Evolutionary conservation across 92 coral and sea anemone species (phyloP), one percentile per base, ranked within the genome.

Genomic region (Porites lobata): DNA sequence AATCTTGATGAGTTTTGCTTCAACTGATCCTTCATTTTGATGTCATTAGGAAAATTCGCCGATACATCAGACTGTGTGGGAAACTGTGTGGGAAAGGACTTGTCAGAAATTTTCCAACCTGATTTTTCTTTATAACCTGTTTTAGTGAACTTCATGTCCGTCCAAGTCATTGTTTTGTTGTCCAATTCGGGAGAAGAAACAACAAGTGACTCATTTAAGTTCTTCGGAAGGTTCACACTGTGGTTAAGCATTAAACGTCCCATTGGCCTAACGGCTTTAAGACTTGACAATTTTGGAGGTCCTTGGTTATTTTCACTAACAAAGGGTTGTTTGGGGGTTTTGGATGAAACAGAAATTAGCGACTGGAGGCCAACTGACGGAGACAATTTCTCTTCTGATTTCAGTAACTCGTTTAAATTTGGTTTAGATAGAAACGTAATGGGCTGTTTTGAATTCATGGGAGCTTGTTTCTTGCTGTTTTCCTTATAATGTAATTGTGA

Each of bases 231-330:
- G 18, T 12, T 70, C 67, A 69, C 62, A 38, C 38, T 78, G 32
- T n/a, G 57, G 8, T 43, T 78, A 3, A 19, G 0, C 8, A 38
- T n/a, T 32, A 53, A 58, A 12, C 56, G 47, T 38, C 51, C 71
- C 4, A 72, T 32, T 50, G 80, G 70, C n/a, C 50, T 73, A 50
- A 52, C 15, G 24, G 66, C 65, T 50, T 79, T 62, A 9, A 77
- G 54, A n/a, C 53, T 77, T 15, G 53, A 24, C 54, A 11, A 77
- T 38, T 26, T 52, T 61, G 69, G 69, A 26, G 26, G 47, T 5
- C 50, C 32, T 26, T 54, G 24, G 15, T 10, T 13, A 29, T 24
- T 9, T 38, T 64, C 10, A 3, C 64, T n/a, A 50, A 47, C 17
- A 8, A 61, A 79, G 8, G 38, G 47, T 1, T 79, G 21, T 19